Evolutionary conservation across 1,140 invertebrate species (phyloP).

Genomic region (Parapsyche elsis): DNA sequence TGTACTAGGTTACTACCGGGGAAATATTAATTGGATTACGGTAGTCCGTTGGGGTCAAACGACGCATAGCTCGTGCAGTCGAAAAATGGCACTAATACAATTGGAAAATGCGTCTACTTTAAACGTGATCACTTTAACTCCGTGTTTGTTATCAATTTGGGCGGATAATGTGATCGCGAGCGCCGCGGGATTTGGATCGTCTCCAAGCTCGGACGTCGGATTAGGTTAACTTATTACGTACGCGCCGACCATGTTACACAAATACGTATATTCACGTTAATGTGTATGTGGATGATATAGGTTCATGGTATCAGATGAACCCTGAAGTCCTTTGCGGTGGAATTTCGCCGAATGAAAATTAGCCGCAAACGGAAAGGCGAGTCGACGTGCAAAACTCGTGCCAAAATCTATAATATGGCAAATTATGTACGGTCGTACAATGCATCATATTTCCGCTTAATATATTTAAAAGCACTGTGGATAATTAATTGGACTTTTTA

Average conservation of each 20-base stretch:
- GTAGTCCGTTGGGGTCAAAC: too few species aligned
- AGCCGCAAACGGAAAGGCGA: neutral
- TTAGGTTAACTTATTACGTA: conserved; percentile 33
- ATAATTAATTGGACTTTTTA: neutral
- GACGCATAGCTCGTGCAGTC: too few species aligned
- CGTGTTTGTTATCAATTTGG: conserved; percentile 42
- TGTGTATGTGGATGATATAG: neutral
- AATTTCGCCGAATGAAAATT: neutral
- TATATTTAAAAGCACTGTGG: neutral
- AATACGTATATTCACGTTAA: neutral
- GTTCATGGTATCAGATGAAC: neutral
- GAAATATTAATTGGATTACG: too few species aligned
- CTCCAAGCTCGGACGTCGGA: conserved; percentile 31
- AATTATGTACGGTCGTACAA: too few species aligned
- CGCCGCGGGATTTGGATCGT: conserved; percentile 29
- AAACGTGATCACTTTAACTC: conserved; percentile 30
- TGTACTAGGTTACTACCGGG: too few species aligned
- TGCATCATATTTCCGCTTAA: too few species aligned
- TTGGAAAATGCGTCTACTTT: too few species aligned
- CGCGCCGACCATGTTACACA: neutral
- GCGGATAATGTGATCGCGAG: conserved; percentile 30
- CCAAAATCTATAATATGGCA: neutral
- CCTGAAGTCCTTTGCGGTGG: conserved; percentile 4
- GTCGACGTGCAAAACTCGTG: neutral
- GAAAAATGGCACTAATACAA: too few species aligned